A percentile compares a stretch with the other conserved stretches of the same genome.
These are phyloP conservation scores for Heliconius hewitsoni DNA, from an alignment of 1,140 invertebrate species.

Conservation along the genomic window DNA sequence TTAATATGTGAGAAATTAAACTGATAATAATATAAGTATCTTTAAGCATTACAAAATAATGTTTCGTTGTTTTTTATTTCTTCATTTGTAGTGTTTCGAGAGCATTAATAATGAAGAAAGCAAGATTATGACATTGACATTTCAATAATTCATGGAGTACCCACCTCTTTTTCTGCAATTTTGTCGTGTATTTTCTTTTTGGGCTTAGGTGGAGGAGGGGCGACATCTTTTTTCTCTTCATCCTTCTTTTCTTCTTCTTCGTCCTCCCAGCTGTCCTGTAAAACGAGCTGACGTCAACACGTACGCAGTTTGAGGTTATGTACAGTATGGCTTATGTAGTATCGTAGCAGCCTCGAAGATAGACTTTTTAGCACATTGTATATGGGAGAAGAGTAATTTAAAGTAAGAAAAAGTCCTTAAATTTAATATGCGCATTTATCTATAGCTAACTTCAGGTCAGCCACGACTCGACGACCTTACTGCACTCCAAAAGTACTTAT, in stretches of 20 bases:
- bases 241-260: slow-evolving; percentile 88
- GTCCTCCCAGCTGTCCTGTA: slow-evolving; percentile 93
- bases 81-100: too few relatives aligned
- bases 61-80: not conserved
- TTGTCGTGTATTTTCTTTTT: slow-evolving; percentile 89
- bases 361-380: too few relatives aligned
- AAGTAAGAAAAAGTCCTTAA: too few relatives aligned
- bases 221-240: slow-evolving; percentile 81
- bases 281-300: slow-evolving; percentile 70
- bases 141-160: slow-evolving; percentile 20
- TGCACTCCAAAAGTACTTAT: not conserved
- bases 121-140: slow-evolving; percentile 30
- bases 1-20: not conserved
- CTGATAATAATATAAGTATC: not conserved
- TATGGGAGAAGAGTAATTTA: too few relatives aligned
- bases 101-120: not conserved
- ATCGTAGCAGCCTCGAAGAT: not conserved
- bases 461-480: too few relatives aligned
- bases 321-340: slow-evolving; percentile 11
- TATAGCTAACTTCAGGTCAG: too few relatives aligned
- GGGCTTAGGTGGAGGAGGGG: slow-evolving; percentile 73
- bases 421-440: not conserved
- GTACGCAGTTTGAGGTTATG: slow-evolving; percentile 72
- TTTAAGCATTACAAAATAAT: slow-evolving; percentile 13
- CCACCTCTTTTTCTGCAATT: slow-evolving; percentile 89